Evolutionary conservation across 2,888 invertebrate genomes (phyloP), one percentile per base, ranked within the genome.

Genomic region (Sturmia bella): DNA sequence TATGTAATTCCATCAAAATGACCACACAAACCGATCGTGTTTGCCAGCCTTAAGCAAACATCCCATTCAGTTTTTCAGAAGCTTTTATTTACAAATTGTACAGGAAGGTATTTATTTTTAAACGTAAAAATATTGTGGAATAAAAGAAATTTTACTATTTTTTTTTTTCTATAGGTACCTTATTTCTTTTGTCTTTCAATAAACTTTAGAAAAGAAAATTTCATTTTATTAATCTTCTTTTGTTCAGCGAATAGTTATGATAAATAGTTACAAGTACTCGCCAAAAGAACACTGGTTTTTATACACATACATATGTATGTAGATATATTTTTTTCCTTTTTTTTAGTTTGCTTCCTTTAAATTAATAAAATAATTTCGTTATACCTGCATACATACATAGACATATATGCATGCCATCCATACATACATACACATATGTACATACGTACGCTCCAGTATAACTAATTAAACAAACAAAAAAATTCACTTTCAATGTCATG

Each of bases 401-500:
- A n/a, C n/a, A n/a, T n/a, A n/a, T n/a, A n/a, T n/a, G 15, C 17
- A 21, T 50, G 27, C 43, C 61, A 45, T 48, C 15, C 12, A 48
- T 48, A 45, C 39, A 12, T n/a, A n/a, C n/a, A n/a, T n/a, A n/a
- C n/a, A n/a, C 6, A 27, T 6, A 27, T 27, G 27, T 6, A 27
- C 27, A 27, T 6, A 27, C 27, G 27, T 48, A 21, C 12, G 24
- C 32, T 17, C 43, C 11, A 39, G 12, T 27, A 57, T 12, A 64
- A 41, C 17, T 48, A 19, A 43, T 77, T 56, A 9, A 37, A 64
- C 11, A 41, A n/a, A 54, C n/a, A n/a, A 27, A 68, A 24, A 79
- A 66, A 70, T 39, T 76, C 41, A 72, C 48, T 76, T 80, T 80
- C 80, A 80, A 76, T 80, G 80, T 76, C 76, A 80, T 41, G 56